Base-by-base conservation (phyloP, 2,888 invertebrate genomes). In the Ischnura elegans region DNA sequence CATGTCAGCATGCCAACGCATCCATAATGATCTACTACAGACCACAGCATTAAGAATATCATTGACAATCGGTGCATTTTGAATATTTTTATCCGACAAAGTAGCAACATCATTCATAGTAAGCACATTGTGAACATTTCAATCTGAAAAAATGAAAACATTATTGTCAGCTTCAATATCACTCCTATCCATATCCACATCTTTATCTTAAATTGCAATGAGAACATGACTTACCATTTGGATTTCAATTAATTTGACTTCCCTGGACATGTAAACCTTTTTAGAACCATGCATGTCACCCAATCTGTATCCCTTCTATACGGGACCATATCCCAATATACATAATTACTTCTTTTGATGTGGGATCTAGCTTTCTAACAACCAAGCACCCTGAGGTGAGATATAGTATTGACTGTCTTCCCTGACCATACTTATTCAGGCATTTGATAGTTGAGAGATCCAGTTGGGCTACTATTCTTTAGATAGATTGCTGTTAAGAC, bases 101-200 rank as follows among this genome's bases (percentile, higher is more conserved):
- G n/a, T 55, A 55, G 55, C 19, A 55, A 55, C 13, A 55, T 55
- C 55, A 55, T 55, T 55, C 19, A 55, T 21, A 55, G 21, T 55
- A 55, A 3, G 21, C 21, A 21, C 55, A 55, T 55, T 55, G 13
- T 55, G 5, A 55, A 55, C 21, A 55, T 55, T 55, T 55, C 16
- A 19, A 55, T 55, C 55, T 55, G 55, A 55, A 55, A 55, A 55
- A 55, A 55, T 55, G 13, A 55, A 21, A 55, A 55, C 55, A 55
- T 55, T 10, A 55, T 55, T 55, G 55, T 55, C 55, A 55, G 5
- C 21, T 55, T 55, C 55, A 55, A 55, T 13, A 21, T 55, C 55
- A 55, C 55, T 55, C 55, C 55, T 55, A 55, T 55, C 55, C 55
- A 55, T 55, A 55, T n/a, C n/a, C n/a, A n/a, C n/a, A n/a, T 55